Evolutionary conservation across 1,140 invertebrate genomes (phyloP).

Genomic region (Ruditapes philippinarum): DNA sequence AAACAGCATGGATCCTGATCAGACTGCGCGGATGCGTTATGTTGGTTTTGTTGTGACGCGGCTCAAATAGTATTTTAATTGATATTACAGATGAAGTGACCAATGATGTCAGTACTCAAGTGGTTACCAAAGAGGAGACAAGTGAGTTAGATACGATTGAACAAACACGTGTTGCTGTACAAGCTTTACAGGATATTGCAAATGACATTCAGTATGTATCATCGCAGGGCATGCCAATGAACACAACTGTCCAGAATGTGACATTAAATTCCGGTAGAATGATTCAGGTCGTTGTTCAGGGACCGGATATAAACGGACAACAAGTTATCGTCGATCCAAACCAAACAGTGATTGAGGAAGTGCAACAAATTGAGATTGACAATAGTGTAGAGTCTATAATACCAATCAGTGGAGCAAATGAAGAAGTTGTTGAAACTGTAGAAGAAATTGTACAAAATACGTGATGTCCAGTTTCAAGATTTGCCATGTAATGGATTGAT

Average conservation of each 20-base stretch:
- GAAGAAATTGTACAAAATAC: slow-evolving; percentile 46
- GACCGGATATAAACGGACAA: background rate
- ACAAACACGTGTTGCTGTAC: slow-evolving; percentile 58
- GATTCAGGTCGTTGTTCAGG: slow-evolving; percentile 61
- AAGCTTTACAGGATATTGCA: slow-evolving; percentile 63
- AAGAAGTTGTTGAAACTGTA: slow-evolving; percentile 35
- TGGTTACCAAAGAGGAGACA: background rate
- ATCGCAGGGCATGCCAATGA: slow-evolving; percentile 10
- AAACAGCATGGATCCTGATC: too few species aligned
- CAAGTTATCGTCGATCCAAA: slow-evolving; percentile 10
- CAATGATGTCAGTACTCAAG: slow-evolving; percentile 30
- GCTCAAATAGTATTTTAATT: too few species aligned
- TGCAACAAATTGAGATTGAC: slow-evolving; percentile 63
- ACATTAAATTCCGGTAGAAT: slow-evolving; percentile 62
- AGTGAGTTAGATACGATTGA: slow-evolving; percentile 43
- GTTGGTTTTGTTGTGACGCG: too few species aligned
- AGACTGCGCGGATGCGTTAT: too few species aligned
- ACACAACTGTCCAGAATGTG: slow-evolving; percentile 56
- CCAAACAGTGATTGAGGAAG: slow-evolving; percentile 44
- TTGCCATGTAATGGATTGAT: too few species aligned
- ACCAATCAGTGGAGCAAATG: slow-evolving; percentile 32
- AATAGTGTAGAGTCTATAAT: slow-evolving; percentile 63
- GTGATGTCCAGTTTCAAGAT: too few species aligned
- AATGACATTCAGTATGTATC: slow-evolving; percentile 59
- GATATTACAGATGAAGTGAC: slow-evolving; percentile 1